phyloP scores from a whole-genome alignment of 2,113 vertebrate species.

The Aegithalos caudatus region DNA sequence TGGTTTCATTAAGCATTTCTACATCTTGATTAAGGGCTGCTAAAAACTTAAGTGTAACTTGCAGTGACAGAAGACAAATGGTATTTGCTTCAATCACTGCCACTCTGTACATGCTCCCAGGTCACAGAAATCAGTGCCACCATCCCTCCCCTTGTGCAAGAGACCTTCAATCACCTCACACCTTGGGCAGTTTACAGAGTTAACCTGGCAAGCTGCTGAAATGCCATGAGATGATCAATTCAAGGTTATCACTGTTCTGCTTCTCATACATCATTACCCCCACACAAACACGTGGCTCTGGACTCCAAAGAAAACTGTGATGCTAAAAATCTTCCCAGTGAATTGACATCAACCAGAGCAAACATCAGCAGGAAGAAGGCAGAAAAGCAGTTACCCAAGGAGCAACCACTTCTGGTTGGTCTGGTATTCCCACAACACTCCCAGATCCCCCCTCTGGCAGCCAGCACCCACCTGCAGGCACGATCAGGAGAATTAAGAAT shows the following conservation, averaged over 20 bases:
- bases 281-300: neutral
- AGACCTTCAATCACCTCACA: neutral
- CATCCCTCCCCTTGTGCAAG: neutral
- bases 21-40: neutral
- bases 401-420: neutral
- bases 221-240: neutral
- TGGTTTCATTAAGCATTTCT: neutral
- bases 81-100: neutral
- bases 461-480: slow-evolving; percentile 88
- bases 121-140: neutral
- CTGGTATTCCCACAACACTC: neutral
- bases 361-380: neutral
- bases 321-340: neutral
- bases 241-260: neutral
- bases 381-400: neutral
- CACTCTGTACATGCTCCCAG: neutral
- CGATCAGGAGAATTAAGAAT: slow-evolving; percentile 99
- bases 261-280: neutral
- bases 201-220: neutral
- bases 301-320: neutral
- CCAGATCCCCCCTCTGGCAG: neutral
- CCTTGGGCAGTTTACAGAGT: neutral
- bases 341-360: neutral
- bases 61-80: neutral
- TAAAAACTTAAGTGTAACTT: neutral